phyloP scores from a whole-genome alignment of 2,113 vertebrate genomes.

The Mastomys coucha region DNA sequence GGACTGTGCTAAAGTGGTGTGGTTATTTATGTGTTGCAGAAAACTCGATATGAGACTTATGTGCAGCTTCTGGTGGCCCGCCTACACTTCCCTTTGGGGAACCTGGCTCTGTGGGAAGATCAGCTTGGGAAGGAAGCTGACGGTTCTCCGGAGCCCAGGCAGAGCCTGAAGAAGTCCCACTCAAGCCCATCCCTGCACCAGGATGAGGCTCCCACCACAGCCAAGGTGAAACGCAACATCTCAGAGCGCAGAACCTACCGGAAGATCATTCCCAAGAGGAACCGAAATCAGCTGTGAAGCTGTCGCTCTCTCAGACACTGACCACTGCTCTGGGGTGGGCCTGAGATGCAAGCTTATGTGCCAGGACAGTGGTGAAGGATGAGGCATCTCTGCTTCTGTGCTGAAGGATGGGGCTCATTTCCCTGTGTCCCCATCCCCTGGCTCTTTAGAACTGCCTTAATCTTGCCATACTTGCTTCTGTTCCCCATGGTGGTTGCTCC shows the following conservation, averaged over 20 bases:
- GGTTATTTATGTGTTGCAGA: slow-evolving; percentile 83
- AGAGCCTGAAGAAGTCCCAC: slow-evolving; percentile 90
- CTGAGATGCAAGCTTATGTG: neutral
- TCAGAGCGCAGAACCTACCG: slow-evolving; percentile 94
- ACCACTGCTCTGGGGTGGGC: fast-evolving
- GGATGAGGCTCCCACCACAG: slow-evolving; percentile 83
- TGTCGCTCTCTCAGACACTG: fast-evolving
- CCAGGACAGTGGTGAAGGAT: fast-evolving
- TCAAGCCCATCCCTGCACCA: slow-evolving; percentile 94
- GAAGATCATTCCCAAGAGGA: slow-evolving; percentile 90
- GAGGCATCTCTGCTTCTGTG: neutral
- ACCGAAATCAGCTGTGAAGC: slow-evolving; percentile 89
- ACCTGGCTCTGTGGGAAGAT: slow-evolving; percentile 88
- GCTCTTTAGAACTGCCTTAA: neutral
- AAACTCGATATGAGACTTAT: slow-evolving; percentile 92
- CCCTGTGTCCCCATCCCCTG: neutral
- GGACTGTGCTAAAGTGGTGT: neutral
- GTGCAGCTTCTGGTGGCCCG: slow-evolving; percentile 89
- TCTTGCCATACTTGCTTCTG: neutral
- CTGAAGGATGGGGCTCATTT: neutral
- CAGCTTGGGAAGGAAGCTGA: slow-evolving; percentile 74
- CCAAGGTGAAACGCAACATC: slow-evolving; percentile 94
- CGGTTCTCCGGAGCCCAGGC: slow-evolving; percentile 59
- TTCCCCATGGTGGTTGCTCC: fast-evolving
- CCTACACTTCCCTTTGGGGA: slow-evolving; percentile 62